Conservation (phyloP, 2,888 invertebrate species). For the Dyspetes luteomarginatus region DNA sequence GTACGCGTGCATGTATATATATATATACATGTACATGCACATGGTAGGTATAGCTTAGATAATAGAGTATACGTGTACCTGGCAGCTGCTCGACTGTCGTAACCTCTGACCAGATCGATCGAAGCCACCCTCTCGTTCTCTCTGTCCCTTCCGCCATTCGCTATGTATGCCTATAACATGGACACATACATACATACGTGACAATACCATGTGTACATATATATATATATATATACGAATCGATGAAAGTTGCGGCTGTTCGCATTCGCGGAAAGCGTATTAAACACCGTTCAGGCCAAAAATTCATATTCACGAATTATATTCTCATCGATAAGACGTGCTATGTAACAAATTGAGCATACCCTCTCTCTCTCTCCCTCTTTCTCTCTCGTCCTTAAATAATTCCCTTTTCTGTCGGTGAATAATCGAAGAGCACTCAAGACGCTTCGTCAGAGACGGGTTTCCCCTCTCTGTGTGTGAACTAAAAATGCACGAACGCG, state of each 20-base stretch:
- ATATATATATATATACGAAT: constrained; percentile 32
- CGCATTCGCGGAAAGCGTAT: constrained; percentile 36
- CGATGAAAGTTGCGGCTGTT: constrained; percentile 54
- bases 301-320: constrained; percentile 28
- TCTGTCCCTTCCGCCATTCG: constrained; percentile 44
- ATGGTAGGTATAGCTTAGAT: constrained; percentile 2
- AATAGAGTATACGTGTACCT: constrained; percentile 44
- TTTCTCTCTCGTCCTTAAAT: neutral
- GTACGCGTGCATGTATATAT: neutral
- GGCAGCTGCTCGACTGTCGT: constrained; percentile 61
- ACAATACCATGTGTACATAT: constrained; percentile 2
- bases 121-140: constrained; percentile 59
- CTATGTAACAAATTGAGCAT: neutral
- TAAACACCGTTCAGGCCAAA: constrained; percentile 43
- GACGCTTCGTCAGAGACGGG: neutral
- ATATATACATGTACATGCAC: constrained; percentile 32
- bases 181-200: constrained; percentile 29
- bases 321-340: constrained; percentile 9
- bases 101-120: constrained; percentile 63
- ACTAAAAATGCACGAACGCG: constrained; percentile 18
- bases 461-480: no score
- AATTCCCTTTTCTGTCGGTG: neutral
- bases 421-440: constrained; percentile 5
- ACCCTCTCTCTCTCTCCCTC: no score
- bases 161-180: constrained; percentile 37